phyloP scores from a whole-genome alignment of 1,140 invertebrate species.

The Bacillus rossius region DNA sequence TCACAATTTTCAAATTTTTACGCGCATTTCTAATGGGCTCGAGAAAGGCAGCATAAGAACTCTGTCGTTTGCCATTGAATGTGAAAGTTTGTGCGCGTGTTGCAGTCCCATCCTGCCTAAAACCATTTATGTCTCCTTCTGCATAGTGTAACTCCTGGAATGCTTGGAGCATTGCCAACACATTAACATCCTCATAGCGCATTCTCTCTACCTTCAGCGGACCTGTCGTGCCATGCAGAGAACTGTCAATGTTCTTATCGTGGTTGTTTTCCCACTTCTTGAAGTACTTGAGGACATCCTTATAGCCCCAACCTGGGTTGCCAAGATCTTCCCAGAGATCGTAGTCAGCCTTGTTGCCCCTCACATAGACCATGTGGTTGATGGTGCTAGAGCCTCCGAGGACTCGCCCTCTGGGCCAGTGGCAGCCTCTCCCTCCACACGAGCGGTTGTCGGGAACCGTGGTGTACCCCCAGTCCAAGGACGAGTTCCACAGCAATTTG shows the following conservation, averaged over 20 bases:
- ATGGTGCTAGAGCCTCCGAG: slow-evolving; percentile 48
- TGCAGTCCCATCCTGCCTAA: slow-evolving; percentile 46
- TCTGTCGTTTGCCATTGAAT: slow-evolving; percentile 56
- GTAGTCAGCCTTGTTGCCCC: slow-evolving; percentile 7
- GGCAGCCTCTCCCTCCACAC: slow-evolving; percentile 25
- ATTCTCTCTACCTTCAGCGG: slow-evolving; percentile 8
- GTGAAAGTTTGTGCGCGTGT: slow-evolving; percentile 53
- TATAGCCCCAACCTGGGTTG: slow-evolving; percentile 51
- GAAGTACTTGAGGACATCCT: slow-evolving; percentile 48
- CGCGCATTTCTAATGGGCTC: slow-evolving; percentile 59
- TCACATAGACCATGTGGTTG: slow-evolving; percentile 54
- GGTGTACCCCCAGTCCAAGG: slow-evolving; percentile 25
- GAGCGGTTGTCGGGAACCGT: slow-evolving; percentile 16
- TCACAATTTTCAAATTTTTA: slow-evolving; percentile 63
- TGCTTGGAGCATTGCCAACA: slow-evolving; percentile 2
- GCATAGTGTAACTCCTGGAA: slow-evolving; percentile 6
- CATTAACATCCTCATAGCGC: slow-evolving; percentile 9
- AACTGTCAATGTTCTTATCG: neutral
- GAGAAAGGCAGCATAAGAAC: slow-evolving; percentile 67
- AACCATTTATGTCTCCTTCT: slow-evolving; percentile 11
- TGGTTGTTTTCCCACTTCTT: slow-evolving; percentile 37
- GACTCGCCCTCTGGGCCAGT: slow-evolving; percentile 37
- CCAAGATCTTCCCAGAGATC: slow-evolving; percentile 35
- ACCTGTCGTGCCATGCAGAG: slow-evolving; percentile 3
- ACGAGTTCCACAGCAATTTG: neutral